Percentiles rank a stretch among this genome's conserved stretches.
Conservation (phyloP, 2,888 invertebrate species). For the Selenia dentaria region DNA sequence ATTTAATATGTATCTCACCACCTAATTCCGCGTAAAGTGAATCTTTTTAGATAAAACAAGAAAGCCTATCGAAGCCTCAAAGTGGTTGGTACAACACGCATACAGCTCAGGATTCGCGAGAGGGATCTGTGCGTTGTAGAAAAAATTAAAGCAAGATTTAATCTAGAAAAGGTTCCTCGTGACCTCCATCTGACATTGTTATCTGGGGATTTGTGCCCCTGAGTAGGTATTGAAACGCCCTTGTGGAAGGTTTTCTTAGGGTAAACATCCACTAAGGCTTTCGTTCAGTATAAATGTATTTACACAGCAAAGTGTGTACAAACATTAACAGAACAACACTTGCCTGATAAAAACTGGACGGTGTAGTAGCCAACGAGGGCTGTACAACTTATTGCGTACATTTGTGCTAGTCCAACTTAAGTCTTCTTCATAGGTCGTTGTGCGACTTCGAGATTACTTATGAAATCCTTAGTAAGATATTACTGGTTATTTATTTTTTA, state of each 20-base stretch:
- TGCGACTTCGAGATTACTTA: too few species aligned
- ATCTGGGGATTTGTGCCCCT: constrained; percentile 30
- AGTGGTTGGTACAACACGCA: constrained; percentile 50
- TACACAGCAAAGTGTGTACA: too few species aligned
- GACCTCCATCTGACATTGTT: constrained; percentile 33
- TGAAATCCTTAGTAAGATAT: too few species aligned
- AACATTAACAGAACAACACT: too few species aligned
- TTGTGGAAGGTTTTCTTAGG: constrained; percentile 22
- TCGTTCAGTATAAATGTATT: too few species aligned
- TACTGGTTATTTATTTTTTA: too few species aligned
- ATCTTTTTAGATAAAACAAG: constrained; percentile 53
- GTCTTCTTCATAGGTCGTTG: too few species aligned
- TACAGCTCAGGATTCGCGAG: constrained; percentile 13
- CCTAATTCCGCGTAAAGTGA: constrained; percentile 45
- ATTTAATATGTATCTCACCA: constrained; percentile 44
- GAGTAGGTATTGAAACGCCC: constrained; percentile 31
- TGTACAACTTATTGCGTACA: too few species aligned
- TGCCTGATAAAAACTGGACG: too few species aligned
- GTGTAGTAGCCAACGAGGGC: too few species aligned
- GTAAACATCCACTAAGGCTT: not conserved
- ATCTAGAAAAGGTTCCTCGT: constrained; percentile 25
- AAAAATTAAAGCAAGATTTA: constrained; percentile 31
- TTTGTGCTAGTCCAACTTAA: too few species aligned
- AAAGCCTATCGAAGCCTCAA: constrained; percentile 46
- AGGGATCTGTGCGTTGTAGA: constrained; percentile 19